Base-by-base conservation (phyloP, 2,113 vertebrate species). In the Dasyurus viverrinus region DNA sequence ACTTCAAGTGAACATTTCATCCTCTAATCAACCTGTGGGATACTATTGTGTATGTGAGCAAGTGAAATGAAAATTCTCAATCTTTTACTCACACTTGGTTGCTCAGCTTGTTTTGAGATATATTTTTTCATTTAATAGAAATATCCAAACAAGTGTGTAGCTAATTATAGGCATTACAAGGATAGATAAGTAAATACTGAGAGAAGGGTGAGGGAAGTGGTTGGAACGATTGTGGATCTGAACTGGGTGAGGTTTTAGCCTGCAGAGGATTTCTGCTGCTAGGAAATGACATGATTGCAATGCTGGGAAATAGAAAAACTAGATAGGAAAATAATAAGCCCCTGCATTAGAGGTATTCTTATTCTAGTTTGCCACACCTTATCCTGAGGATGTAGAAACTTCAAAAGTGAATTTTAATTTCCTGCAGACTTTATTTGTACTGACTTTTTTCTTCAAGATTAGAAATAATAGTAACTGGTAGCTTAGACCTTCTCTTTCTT, bases 401-500 rank as follows among this genome's bases (percentile, higher is more conserved):
- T 54, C 60, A 25, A 89, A 84, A 92, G 30, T 93, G n/a, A 60
- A 27, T 91, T 52, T 27, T 57, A 47, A 46, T 11, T 27, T 89
- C 94, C 53, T 94, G 36, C 11, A 24, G 54, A 54, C 91, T 93
- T 0, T 19, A 4, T 30, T n/a, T 19, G 2, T n/a, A 52, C 25
- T 4, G 10, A 24, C 47, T 93, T 94, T 93, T 94, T 94, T 93
- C 57, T 92, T 54, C 54, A 84, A 94, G 94, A 92, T 52, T 76
- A 91, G 84, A 52, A 93, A 52, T 52, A 52, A 5, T 57, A 25
- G 6, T 24, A 53, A 90, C 92, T n/a, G 92, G 91, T 22, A 90
- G 46, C 1, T 6, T 90, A 91, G 55, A 24, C 36, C 54, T 91
- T 46, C 54, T 53, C 57, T 95, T 91, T 96, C 90, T 95, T 24